phyloP scores from a whole-genome alignment of 2,113 vertebrate genomes.

The Lipotes vexillifer region DNA sequence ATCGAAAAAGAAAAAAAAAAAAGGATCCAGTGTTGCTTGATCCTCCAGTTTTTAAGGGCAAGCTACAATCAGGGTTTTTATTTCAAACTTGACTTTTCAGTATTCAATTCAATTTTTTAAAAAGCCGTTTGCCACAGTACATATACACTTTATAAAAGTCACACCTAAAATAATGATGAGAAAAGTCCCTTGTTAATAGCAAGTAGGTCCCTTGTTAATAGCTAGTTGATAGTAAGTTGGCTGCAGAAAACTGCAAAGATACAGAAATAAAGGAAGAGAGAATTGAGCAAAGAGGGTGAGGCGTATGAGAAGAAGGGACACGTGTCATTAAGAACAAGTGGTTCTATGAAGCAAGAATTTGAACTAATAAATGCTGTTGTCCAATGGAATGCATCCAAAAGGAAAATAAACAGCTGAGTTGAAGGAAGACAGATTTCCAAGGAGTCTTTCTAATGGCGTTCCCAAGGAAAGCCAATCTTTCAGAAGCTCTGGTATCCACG shows the following conservation, averaged over 20 bases:
- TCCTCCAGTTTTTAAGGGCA: not conserved
- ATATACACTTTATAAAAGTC: not conserved
- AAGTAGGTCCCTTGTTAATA: not conserved
- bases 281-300: not conserved
- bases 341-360: not conserved
- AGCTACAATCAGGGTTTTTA: not conserved
- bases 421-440: conserved; percentile 18
- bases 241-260: not conserved
- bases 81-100: not conserved
- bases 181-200: not conserved
- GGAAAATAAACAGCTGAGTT: not conserved
- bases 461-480: not conserved
- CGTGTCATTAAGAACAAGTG: not conserved
- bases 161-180: not conserved
- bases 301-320: not conserved
- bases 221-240: not conserved
- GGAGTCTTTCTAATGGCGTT: not conserved
- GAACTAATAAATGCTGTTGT: not conserved
- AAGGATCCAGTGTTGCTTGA: not conserved
- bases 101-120: not conserved
- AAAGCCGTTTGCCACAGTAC: not conserved
- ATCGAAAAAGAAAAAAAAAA: not conserved
- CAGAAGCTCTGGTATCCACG: not conserved
- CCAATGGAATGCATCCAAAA: not conserved
- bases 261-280: conserved; percentile 4